Conservation (phyloP, 1,140 invertebrate genomes). For the Coenobita brevimanus region DNA sequence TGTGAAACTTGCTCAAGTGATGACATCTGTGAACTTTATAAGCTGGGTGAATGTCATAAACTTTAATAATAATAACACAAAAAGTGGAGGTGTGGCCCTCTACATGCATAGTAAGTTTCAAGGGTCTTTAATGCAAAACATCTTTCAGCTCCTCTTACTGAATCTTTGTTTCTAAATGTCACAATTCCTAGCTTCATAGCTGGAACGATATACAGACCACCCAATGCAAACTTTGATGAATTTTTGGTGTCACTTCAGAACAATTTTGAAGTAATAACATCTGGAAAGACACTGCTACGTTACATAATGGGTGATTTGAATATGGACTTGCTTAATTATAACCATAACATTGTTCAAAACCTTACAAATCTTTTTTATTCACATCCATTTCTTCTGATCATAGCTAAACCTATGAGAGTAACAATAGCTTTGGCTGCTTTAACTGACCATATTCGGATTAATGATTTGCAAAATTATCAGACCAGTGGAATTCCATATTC, state of each 20-base stretch:
- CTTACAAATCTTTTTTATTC: no score
- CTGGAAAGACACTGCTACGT: background rate
- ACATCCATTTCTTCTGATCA: no score
- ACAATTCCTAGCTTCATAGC: background rate
- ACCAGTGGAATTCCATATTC: no score
- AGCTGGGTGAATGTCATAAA: no score
- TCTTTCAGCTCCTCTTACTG: no score
- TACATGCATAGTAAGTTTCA: no score
- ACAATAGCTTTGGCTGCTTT: background rate
- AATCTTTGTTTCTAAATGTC: background rate
- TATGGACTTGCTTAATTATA: no score
- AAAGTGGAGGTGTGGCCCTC: no score
- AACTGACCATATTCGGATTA: conserved; percentile 2
- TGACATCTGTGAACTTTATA: no score
- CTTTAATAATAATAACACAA: no score
- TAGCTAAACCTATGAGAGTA: background rate
- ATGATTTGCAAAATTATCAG: background rate
- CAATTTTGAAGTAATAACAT: background rate
- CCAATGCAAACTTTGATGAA: background rate
- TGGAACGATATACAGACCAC: conserved; percentile 6
- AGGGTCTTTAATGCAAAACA: no score
- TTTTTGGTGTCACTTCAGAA: background rate
- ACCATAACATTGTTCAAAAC: background rate
- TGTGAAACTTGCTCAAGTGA: no score
- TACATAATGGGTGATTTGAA: conserved; percentile 21